Conservation (phyloP, 2,797 vertebrate species). For the Luscinia megarhynchos region DNA sequence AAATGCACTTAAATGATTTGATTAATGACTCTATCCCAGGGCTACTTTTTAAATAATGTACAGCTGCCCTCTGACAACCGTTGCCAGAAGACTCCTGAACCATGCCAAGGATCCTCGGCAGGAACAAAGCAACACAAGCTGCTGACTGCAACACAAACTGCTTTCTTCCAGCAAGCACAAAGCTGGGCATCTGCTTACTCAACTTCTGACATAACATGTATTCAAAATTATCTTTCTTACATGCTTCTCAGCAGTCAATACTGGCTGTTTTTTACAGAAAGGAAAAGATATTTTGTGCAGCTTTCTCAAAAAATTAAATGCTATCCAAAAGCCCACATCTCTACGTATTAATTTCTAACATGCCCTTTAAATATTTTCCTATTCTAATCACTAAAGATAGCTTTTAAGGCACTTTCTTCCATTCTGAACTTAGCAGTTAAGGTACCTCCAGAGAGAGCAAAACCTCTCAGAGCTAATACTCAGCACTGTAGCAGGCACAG, state of each 20-base stretch:
- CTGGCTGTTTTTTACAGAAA: not conserved
- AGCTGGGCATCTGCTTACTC: not conserved
- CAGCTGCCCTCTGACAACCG: not conserved
- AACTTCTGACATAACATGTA: not conserved
- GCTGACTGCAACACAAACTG: not conserved
- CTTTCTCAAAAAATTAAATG: not conserved
- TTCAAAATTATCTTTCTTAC: not conserved
- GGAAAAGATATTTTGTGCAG: not conserved
- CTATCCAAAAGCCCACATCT: not conserved
- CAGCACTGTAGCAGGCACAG: not conserved
- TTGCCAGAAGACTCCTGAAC: not conserved
- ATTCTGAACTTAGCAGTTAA: not conserved
- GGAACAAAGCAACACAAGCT: not conserved
- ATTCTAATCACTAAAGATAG: not conserved
- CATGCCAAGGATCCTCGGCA: not conserved
- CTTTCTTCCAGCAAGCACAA: not conserved
- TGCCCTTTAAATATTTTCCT: not conserved
- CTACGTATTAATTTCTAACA: not conserved
- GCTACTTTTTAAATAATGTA: constrained; percentile 17
- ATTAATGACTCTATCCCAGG: not conserved
- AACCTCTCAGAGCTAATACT: not conserved
- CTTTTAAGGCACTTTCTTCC: not conserved
- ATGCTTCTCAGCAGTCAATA: not conserved
- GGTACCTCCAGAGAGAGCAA: not conserved
- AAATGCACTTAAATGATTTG: constrained; percentile 5